Evolutionary conservation across 2,888 invertebrate species (phyloP).

Genomic region (Pteria penguin): DNA sequence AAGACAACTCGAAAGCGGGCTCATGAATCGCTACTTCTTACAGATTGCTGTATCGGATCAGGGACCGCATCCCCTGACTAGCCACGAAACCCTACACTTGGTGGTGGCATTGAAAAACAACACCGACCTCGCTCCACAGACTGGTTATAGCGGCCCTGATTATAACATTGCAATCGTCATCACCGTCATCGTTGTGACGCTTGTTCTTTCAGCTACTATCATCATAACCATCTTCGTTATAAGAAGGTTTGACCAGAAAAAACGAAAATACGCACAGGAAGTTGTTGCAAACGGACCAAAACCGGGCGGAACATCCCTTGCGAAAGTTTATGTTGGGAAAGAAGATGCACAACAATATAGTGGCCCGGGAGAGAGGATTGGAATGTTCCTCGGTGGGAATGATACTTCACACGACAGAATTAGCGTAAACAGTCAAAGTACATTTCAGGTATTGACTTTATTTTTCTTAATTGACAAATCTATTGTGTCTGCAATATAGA

Average conservation of each 20-base stretch:
- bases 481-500: no score
- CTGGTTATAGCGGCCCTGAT: slow-evolving; percentile 1
- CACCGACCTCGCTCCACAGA: neutral
- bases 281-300: slow-evolving; percentile 17
- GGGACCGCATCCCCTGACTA: slow-evolving; percentile 38
- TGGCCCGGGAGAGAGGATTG: slow-evolving; percentile 29
- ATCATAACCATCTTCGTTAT: slow-evolving; percentile 71
- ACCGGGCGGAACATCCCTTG: neutral
- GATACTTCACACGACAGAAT: slow-evolving; percentile 22
- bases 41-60: slow-evolving; percentile 55
- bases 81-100: slow-evolving; percentile 15
- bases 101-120: slow-evolving; percentile 32
- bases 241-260: slow-evolving; percentile 63
- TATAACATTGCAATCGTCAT: slow-evolving; percentile 56
- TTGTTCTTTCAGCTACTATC: slow-evolving; percentile 67
- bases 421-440: slow-evolving; percentile 35
- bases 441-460: slow-evolving; percentile 31
- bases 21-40: slow-evolving; percentile 38
- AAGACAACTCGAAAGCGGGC: slow-evolving; percentile 13
- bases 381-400: slow-evolving; percentile 15
- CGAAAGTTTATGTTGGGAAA: neutral
- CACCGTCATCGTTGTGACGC: slow-evolving; percentile 68
- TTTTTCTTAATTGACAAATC: neutral
- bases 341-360: slow-evolving; percentile 21
- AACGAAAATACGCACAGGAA: slow-evolving; percentile 40